Base-by-base conservation (phyloP, 2,113 vertebrate genomes). In the Microcebus ravelobensis region DNA sequence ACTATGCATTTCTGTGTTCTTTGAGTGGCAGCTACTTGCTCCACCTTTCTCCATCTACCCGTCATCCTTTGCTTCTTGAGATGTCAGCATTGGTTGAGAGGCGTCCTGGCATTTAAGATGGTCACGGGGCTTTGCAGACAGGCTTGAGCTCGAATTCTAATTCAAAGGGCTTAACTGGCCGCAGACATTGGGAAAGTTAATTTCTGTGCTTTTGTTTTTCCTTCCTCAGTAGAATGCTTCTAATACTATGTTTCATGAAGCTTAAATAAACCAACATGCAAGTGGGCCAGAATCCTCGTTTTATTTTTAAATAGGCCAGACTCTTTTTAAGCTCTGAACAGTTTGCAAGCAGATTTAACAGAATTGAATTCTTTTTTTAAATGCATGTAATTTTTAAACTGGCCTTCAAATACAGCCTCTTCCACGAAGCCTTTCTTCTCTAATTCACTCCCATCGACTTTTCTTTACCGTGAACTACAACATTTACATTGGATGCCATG, bases 91-190 rank as follows among this genome's bases (percentile, higher is more conserved):
- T 67, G 23, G 11, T 73, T 39, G n/a, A 70, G 34, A 71, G 8
- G 29, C 14, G 39, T 76, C 55, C 18, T 52, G 20, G 4, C 18
- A 31, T 14, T 61, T 18, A 55, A 59, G 31, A 42, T 65, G 50
- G 36, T 13, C 15, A 1, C 88, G n/a, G n/a, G n/a, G 31, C 67
- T 67, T 95, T 63, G 86, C 83, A 86, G 9, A 79, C 3, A 42
- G 8, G 18, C 18, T 76, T 25, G 74, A 83, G 61, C 25, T 76
- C 23, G 29, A 21, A 36, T 50, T 8, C 42, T 81, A 20, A 3
- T 61, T 96, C 73, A 85, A 52, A 52, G 7, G 34, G 59, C 18
- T 74, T 79, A 52, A 52, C 80, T 96, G 90, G 14, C 68, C 96
- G 3, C 0, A 48, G 55, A 4, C 4, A 18, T 73, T 92, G 36